Percentiles rank a stretch among this genome's conserved stretches.
Evolutionary conservation across 2,888 invertebrate species (phyloP).

Genomic region (Diplolepis rosae): DNA sequence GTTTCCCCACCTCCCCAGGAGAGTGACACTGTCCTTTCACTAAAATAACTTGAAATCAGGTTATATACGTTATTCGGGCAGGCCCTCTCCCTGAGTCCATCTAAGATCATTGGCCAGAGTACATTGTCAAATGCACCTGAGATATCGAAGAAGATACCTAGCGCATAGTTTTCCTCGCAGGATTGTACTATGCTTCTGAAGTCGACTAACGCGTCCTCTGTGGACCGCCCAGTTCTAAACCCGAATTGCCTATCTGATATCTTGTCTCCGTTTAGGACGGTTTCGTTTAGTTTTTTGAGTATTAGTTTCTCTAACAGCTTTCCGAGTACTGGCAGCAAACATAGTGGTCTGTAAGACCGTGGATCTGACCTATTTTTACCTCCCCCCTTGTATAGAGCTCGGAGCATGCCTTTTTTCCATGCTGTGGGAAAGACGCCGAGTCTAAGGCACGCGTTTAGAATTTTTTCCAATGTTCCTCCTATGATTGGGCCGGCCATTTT

Average conservation of each 20-base stretch:
- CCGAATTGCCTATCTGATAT: too few relatives aligned
- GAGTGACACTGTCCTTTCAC: constrained; percentile 24
- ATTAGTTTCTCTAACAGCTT: constrained; percentile 44
- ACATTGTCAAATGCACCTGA: too few relatives aligned
- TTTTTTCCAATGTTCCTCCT: constrained; percentile 22
- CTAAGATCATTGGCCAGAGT: too few relatives aligned
- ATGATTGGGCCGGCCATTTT: constrained; percentile 32
- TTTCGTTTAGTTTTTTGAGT: too few relatives aligned
- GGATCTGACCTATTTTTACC: constrained; percentile 35
- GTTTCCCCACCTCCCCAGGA: not conserved
- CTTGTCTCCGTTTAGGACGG: too few relatives aligned
- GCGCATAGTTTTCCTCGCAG: too few relatives aligned
- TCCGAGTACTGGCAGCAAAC: constrained; percentile 40
- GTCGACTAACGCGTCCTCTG: too few relatives aligned
- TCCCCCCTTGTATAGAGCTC: constrained; percentile 37
- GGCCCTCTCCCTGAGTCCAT: too few relatives aligned
- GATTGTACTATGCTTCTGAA: too few relatives aligned
- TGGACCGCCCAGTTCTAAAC: too few relatives aligned
- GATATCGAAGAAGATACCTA: too few relatives aligned
- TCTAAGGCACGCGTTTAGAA: constrained; percentile 44
- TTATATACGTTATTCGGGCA: constrained; percentile 37
- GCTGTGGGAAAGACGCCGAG: constrained; percentile 43
- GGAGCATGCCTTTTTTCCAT: constrained; percentile 44
- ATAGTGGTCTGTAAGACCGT: constrained; percentile 40
- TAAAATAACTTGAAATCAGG: constrained; percentile 38